Conservation (phyloP, 2,797 vertebrate genomes). For the Enteromius thamalakanensis region DNA sequence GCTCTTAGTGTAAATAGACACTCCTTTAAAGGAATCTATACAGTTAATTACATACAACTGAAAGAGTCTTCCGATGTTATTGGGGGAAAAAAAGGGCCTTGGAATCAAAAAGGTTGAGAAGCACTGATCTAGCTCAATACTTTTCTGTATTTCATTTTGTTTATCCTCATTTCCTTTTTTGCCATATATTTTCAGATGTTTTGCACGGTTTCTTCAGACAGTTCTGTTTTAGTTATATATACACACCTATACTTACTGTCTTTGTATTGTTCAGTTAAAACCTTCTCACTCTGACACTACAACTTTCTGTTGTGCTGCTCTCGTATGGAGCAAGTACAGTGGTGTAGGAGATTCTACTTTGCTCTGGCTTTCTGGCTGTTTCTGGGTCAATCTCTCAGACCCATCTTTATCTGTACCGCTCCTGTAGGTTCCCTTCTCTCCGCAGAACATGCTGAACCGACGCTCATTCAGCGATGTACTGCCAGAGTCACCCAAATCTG, state of each 20-base stretch:
- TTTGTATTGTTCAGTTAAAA: no score
- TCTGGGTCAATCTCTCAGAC: constrained; percentile 70
- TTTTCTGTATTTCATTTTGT: neutral
- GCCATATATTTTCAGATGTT: neutral
- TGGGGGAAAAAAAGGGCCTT: neutral
- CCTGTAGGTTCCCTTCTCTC: constrained; percentile 83
- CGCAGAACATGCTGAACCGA: constrained; percentile 97
- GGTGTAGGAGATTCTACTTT: constrained; percentile 24
- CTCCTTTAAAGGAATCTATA: neutral
- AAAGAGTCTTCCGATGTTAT: neutral
- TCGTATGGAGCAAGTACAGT: neutral
- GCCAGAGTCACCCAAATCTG: constrained; percentile 95
- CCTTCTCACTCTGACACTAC: neutral
- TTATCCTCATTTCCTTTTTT: neutral
- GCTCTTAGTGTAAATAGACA: no score
- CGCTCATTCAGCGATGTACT: constrained; percentile 97
- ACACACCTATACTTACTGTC: no score
- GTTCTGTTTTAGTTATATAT: neutral
- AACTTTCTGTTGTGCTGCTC: neutral
- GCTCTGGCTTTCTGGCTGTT: constrained; percentile 60
- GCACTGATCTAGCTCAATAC: neutral
- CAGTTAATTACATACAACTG: neutral
- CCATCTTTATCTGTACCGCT: constrained; percentile 60
- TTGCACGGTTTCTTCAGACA: neutral
- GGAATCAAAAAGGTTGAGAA: constrained; percentile 7